Percentiles rank a stretch among this genome's conserved stretches.
phyloP scores from a whole-genome alignment of 2,797 vertebrate genomes.

The Pristis pectinata region DNA sequence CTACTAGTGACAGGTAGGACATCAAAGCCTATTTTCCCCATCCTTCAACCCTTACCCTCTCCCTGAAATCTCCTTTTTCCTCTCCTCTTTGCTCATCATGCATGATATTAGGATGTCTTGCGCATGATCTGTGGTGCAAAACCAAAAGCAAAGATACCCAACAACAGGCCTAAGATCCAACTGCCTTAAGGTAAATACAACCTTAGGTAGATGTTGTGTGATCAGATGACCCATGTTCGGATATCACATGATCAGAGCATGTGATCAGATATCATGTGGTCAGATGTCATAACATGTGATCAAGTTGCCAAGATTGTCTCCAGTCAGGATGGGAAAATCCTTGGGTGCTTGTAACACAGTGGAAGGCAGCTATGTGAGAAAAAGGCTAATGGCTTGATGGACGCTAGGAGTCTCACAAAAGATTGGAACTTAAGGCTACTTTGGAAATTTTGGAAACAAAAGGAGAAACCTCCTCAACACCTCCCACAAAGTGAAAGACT shows the following conservation, averaged over 20 bases:
- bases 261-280: neutral
- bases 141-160: neutral
- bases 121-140: no score
- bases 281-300: neutral
- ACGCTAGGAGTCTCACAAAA: neutral
- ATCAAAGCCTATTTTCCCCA: neutral
- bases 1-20: neutral
- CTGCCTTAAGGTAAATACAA: neutral
- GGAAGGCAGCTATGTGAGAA: neutral
- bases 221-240: no score
- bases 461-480: neutral
- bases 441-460: neutral
- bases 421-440: neutral
- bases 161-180: neutral
- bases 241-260: neutral
- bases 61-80: no score
- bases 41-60: no score
- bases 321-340: neutral
- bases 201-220: neutral
- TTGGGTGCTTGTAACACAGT: neutral
- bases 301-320: neutral
- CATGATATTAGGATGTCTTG: no score
- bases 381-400: neutral
- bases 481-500: neutral
- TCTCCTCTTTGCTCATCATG: no score